Percentiles rank a stretch among this genome's conserved stretches.
Evolutionary conservation across 2,113 vertebrate genomes (phyloP).

Genomic region (Hippocampus mohnikei): DNA sequence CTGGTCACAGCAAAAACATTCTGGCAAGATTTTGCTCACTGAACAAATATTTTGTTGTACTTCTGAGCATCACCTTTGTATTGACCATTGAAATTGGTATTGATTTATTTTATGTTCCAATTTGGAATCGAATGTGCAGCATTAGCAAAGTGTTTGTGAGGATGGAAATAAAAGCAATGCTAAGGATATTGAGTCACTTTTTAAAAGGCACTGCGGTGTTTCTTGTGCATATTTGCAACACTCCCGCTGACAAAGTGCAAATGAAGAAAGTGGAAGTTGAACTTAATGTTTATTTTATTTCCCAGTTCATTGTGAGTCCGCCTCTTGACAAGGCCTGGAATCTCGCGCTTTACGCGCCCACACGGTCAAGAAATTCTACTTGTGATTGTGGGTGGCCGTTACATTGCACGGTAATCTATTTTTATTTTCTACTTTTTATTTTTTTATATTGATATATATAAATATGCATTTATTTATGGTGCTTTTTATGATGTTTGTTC

Average conservation of each 20-base stretch:
- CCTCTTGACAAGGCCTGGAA: background rate
- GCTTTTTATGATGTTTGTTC: slow-evolving; percentile 81
- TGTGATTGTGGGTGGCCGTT: slow-evolving; percentile 68
- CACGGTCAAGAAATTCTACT: slow-evolving; percentile 41
- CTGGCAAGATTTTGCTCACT: background rate
- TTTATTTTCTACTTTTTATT: slow-evolving; percentile 71
- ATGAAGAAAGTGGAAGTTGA: background rate
- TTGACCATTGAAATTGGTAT: background rate
- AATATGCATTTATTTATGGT: slow-evolving; percentile 79
- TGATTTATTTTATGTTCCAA: background rate
- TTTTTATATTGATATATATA: slow-evolving; percentile 71
- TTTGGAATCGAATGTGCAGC: background rate
- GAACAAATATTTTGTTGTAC: background rate
- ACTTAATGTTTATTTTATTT: slow-evolving; percentile 1
- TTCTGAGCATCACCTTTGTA: too few species aligned
- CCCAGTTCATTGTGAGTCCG: slow-evolving; percentile 24
- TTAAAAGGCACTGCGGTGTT: background rate
- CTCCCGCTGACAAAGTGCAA: background rate
- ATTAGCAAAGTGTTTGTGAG: background rate
- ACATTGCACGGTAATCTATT: slow-evolving; percentile 71
- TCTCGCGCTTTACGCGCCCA: slow-evolving; percentile 38
- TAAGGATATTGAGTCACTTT: background rate
- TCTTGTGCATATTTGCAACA: background rate
- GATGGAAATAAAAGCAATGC: background rate
- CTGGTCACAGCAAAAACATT: too few species aligned